Evolutionary conservation across 92 coral and sea anemone species (phyloP).

Genomic region (Porites rus): DNA sequence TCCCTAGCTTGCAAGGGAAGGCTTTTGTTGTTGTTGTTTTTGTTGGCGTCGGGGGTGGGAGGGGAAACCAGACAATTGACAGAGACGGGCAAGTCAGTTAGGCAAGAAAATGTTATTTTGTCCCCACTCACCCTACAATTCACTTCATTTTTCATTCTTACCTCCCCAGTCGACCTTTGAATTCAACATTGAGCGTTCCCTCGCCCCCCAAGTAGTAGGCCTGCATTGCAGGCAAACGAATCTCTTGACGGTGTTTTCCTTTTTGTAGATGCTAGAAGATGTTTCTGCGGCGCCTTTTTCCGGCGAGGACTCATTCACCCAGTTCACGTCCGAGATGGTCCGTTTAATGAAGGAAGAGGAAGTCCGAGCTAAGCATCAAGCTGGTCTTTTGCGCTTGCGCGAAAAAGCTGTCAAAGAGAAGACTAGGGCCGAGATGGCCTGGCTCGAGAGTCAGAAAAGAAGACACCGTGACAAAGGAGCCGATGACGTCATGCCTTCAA

Average conservation of each 20-base stretch:
- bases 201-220: too few species aligned
- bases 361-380: conserved; percentile 93
- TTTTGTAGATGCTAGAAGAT: conserved; percentile 37
- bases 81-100: too few species aligned
- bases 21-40: too few species aligned
- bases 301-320: conserved; percentile 94
- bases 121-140: too few species aligned
- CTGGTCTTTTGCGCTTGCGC: conserved; percentile 93
- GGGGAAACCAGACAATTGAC: too few species aligned
- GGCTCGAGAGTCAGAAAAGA: conserved; percentile 95
- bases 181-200: too few species aligned
- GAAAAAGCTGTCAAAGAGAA: conserved; percentile 98
- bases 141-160: too few species aligned
- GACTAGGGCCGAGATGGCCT: conserved; percentile 98
- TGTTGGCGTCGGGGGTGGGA: too few species aligned
- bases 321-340: conserved; percentile 98
- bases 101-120: too few species aligned
- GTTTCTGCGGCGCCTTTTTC: conserved; percentile 78
- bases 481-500: conserved; percentile 99
- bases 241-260: not conserved
- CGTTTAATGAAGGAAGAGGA: conserved; percentile 94
- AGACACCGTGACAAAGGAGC: conserved; percentile 93
- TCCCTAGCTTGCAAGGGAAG: too few species aligned
- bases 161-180: too few species aligned
- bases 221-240: not conserved